Evolutionary conservation across 2,888 invertebrate genomes (phyloP).

Genomic region (Drosophila robusta): DNA sequence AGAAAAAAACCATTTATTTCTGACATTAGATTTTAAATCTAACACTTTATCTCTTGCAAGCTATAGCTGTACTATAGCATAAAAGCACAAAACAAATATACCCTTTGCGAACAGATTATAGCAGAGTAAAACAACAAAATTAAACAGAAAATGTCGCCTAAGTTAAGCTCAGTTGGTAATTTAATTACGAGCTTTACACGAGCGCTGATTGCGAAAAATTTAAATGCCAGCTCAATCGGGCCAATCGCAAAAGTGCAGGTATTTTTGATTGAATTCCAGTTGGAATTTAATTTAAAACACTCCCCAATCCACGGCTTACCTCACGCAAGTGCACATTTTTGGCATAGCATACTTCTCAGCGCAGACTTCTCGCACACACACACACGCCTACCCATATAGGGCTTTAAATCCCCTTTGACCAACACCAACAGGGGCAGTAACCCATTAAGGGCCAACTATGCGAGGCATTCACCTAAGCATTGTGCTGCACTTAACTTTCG

Average conservation of each 20-base stretch:
- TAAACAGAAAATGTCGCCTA: background rate
- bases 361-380: slow-evolving; percentile 18
- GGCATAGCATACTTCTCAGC: slow-evolving; percentile 37
- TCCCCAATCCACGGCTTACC: slow-evolving; percentile 18
- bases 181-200: slow-evolving; percentile 29
- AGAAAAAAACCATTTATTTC: too few relatives aligned
- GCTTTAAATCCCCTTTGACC: slow-evolving; percentile 22
- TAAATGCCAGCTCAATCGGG: slow-evolving; percentile 10
- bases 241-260: slow-evolving; percentile 2
- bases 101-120: too few relatives aligned
- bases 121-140: background rate
- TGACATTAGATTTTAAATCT: too few relatives aligned
- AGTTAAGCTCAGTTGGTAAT: slow-evolving; percentile 10
- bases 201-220: slow-evolving; percentile 38
- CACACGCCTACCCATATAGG: background rate
- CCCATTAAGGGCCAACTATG: slow-evolving; percentile 34
- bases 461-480: slow-evolving; percentile 41
- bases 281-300: slow-evolving; percentile 67
- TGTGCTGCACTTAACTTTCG: slow-evolving; percentile 42
- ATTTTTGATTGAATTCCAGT: slow-evolving; percentile 54
- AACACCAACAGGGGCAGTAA: background rate
- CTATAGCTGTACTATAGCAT: too few relatives aligned
- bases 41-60: too few relatives aligned
- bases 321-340: slow-evolving; percentile 61
- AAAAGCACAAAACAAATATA: too few relatives aligned